phyloP scores from a whole-genome alignment of 2,888 invertebrate species.

The Agriopis aurantiaria region DNA sequence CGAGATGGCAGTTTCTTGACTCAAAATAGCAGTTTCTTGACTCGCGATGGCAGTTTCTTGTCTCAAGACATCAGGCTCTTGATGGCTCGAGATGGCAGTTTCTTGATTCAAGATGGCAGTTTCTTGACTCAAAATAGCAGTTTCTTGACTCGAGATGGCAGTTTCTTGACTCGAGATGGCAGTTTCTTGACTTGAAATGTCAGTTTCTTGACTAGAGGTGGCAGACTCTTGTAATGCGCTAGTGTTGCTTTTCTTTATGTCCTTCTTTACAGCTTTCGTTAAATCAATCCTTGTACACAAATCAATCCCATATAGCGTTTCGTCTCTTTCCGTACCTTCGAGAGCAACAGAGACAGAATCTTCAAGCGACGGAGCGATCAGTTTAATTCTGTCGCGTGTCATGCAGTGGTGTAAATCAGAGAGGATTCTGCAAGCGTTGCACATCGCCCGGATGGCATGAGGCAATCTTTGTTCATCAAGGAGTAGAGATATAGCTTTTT shows the following conservation, averaged over 20 bases:
- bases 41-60: neutral
- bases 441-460: neutral
- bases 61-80: neutral
- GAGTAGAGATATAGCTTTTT: neutral
- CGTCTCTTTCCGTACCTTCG: neutral
- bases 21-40: neutral
- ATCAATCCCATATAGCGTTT: conserved; percentile 3
- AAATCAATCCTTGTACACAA: neutral
- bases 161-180: no score
- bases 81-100: neutral
- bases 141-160: neutral
- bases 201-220: neutral
- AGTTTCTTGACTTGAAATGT: no score
- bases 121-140: neutral
- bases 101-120: neutral
- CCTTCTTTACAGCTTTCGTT: neutral
- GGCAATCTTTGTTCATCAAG: neutral
- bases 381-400: neutral
- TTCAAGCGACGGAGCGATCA: neutral
- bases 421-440: neutral
- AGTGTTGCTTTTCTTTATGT: neutral
- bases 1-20: neutral
- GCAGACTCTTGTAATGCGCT: neutral
- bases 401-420: neutral
- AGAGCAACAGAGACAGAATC: conserved; percentile 2